Conservation (phyloP, 2,888 invertebrate genomes). For the Tricholauxania praeusta region DNA sequence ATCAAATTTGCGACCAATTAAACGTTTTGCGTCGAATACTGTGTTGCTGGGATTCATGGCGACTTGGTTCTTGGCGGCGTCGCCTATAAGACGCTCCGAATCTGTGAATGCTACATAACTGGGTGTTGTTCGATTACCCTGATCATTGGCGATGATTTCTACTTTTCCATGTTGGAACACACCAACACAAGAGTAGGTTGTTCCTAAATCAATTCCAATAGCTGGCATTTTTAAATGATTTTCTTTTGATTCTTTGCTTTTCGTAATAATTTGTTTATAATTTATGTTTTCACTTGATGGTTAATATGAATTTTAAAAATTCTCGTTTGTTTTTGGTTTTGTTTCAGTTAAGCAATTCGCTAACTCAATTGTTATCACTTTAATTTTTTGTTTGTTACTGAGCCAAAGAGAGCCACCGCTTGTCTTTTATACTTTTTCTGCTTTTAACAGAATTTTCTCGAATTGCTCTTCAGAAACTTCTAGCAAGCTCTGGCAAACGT, state of each 20-base stretch:
- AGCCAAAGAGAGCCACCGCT: background rate
- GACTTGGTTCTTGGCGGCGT: conserved; percentile 86
- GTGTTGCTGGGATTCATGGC: conserved; percentile 92
- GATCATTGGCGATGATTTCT: conserved; percentile 86
- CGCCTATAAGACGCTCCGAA: conserved; percentile 85
- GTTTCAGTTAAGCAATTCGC: background rate
- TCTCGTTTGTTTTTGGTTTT: background rate
- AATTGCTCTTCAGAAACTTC: no score
- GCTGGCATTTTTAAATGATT: conserved; percentile 71
- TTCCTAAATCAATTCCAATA: conserved; percentile 88
- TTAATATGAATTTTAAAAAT: conserved; percentile 1
- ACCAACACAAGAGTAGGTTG: conserved; percentile 87
- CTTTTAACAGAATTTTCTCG: conserved; percentile 16
- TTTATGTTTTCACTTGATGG: background rate
- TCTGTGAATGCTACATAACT: conserved; percentile 86
- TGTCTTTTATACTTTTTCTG: conserved; percentile 8
- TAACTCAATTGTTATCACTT: conserved; percentile 1
- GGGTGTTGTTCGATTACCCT: conserved; percentile 85
- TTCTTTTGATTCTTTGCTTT: conserved; percentile 11
- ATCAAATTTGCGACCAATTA: conserved; percentile 91
- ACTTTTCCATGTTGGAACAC: conserved; percentile 87
- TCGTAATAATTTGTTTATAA: background rate
- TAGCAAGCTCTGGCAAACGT: no score
- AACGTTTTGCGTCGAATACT: conserved; percentile 93
- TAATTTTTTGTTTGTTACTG: background rate